Evolutionary conservation across 2,113 vertebrate species (phyloP).

Genomic region (Melanostigma gelatinosum): DNA sequence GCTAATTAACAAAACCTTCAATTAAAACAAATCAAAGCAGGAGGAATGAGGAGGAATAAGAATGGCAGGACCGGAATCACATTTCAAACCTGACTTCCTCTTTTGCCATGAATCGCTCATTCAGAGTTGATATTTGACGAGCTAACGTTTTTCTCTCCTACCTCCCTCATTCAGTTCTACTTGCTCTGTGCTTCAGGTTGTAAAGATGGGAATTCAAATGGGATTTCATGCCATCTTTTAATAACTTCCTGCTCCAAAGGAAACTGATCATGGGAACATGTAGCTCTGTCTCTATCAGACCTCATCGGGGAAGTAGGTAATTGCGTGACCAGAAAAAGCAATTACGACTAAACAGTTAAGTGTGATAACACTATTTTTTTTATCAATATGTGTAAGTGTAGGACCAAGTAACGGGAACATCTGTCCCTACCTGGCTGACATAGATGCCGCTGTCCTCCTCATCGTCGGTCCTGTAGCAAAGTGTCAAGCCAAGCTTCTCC

Average conservation of each 20-base stretch:
- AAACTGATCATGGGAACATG: slow-evolving; percentile 17
- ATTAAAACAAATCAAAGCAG: slow-evolving; percentile 66
- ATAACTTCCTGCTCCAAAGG: slow-evolving; percentile 45
- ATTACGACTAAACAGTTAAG: neutral
- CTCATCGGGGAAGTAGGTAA: neutral
- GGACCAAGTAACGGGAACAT: neutral
- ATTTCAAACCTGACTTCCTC: slow-evolving; percentile 74
- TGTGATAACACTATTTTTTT: neutral
- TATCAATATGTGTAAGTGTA: neutral
- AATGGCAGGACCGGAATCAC: slow-evolving; percentile 53
- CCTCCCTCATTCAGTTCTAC: slow-evolving; percentile 27
- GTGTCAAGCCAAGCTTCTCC: slow-evolving; percentile 94
- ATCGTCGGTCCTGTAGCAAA: slow-evolving; percentile 95
- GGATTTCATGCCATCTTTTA: slow-evolving; percentile 56
- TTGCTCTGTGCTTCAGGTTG: slow-evolving; percentile 13
- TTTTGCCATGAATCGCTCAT: slow-evolving; percentile 56
- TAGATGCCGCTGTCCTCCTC: slow-evolving; percentile 95
- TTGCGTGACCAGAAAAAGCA: neutral
- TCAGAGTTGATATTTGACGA: slow-evolving; percentile 48
- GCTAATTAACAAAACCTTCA: slow-evolving; percentile 78
- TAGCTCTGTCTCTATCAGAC: slow-evolving; percentile 3
- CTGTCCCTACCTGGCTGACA: slow-evolving; percentile 89
- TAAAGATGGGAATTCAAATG: slow-evolving; percentile 46
- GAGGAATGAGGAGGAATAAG: slow-evolving; percentile 34
- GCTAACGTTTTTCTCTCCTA: slow-evolving; percentile 28